phyloP scores from a whole-genome alignment of 2,113 vertebrate species.

The Macrotis lagotis region DNA sequence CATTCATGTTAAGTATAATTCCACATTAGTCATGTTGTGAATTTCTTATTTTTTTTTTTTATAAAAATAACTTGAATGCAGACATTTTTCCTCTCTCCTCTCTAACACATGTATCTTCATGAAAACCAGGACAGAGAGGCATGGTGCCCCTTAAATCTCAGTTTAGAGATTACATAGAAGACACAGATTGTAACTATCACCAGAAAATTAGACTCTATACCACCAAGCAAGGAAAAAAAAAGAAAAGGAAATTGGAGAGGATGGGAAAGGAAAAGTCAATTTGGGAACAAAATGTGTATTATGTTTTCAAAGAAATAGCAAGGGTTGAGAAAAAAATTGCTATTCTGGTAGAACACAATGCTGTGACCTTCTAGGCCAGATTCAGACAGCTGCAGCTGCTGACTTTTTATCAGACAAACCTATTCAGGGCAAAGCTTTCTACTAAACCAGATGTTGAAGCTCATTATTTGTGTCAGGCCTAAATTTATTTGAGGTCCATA shows the following conservation, averaged over 20 bases:
- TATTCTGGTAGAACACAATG: slow-evolving; percentile 10
- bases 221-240: neutral
- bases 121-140: neutral
- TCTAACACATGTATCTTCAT: slow-evolving; percentile 25
- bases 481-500: neutral
- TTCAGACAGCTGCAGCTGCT: neutral
- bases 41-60: no score
- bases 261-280: neutral
- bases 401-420: neutral
- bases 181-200: neutral
- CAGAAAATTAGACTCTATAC: neutral
- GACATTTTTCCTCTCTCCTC: neutral
- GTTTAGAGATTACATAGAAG: neutral
- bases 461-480: neutral
- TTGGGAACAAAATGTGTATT: neutral
- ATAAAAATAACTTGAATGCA: neutral
- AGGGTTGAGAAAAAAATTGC: neutral
- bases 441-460: neutral
- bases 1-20: no score
- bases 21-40: no score
- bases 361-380: neutral
- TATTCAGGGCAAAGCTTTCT: neutral
- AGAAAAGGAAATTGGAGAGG: neutral
- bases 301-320: slow-evolving; percentile 10
- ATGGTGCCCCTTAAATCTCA: neutral